Conservation (phyloP, 92 coral and sea anemone species). For the Porites rus region DNA sequence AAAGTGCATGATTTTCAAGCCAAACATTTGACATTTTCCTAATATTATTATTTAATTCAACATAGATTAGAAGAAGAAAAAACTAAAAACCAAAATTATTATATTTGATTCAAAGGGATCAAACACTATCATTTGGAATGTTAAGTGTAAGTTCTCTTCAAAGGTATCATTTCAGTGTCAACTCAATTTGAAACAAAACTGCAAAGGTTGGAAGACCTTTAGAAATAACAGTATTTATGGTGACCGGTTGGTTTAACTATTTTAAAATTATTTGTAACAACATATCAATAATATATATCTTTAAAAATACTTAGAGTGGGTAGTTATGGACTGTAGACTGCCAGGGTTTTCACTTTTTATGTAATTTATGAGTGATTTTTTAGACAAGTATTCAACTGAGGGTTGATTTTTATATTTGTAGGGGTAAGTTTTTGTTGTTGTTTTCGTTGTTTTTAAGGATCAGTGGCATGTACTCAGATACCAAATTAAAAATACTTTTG, state of each 20-base stretch:
- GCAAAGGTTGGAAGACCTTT: background rate
- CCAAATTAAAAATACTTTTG: too few relatives aligned
- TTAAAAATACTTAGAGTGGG: background rate
- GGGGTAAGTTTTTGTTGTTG: background rate
- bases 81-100: background rate
- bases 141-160: background rate
- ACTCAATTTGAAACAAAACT: background rate
- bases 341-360: background rate
- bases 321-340: background rate
- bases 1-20: background rate
- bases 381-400: background rate
- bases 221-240: constrained; percentile 27
- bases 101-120: background rate
- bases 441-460: background rate
- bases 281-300: background rate
- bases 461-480: too few relatives aligned
- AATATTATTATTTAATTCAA: constrained; percentile 6
- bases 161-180: background rate
- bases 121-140: background rate
- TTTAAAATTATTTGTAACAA: constrained; percentile 38
- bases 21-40: background rate
- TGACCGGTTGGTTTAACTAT: constrained; percentile 28
- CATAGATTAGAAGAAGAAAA: background rate
- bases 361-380: constrained; percentile 11
- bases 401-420: background rate